Evolutionary conservation across 2,888 invertebrate genomes (phyloP).

Genomic region (Chloroclysta siterata): DNA sequence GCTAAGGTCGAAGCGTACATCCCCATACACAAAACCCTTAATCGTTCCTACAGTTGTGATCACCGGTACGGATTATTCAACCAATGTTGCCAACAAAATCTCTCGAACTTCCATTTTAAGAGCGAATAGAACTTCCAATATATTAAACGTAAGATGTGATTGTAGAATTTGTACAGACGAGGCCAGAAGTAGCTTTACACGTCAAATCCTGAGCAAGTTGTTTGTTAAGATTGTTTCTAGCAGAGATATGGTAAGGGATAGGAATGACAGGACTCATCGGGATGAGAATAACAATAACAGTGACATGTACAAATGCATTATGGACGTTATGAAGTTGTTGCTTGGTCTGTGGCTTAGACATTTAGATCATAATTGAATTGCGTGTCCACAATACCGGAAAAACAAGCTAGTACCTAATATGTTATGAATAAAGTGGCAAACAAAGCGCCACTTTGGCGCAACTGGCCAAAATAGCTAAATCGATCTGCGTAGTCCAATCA

Average conservation of each 20-base stretch:
- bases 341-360: constrained; percentile 80
- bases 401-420: constrained; percentile 13
- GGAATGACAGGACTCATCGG: constrained; percentile 58
- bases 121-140: constrained; percentile 51
- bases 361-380: constrained; percentile 68
- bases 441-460: background rate
- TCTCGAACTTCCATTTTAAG: constrained; percentile 56
- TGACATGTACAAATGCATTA: constrained; percentile 73
- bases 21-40: constrained; percentile 29
- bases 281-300: constrained; percentile 73
- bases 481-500: background rate
- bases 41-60: constrained; percentile 53
- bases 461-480: constrained; percentile 3
- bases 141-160: constrained; percentile 69
- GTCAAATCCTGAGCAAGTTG: constrained; percentile 62
- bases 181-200: constrained; percentile 49
- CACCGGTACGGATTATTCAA: constrained; percentile 43
- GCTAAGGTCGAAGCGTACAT: constrained; percentile 48
- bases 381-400: constrained; percentile 1
- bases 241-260: constrained; percentile 46
- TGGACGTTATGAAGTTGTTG: constrained; percentile 73
- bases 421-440: background rate
- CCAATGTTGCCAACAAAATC: constrained; percentile 56
- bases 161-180: constrained; percentile 74
- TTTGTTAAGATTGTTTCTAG: constrained; percentile 63